Evolutionary conservation across 2,888 invertebrate genomes (phyloP), one percentile per base, ranked within the genome.

Genomic region (Colostygia pectinataria): DNA sequence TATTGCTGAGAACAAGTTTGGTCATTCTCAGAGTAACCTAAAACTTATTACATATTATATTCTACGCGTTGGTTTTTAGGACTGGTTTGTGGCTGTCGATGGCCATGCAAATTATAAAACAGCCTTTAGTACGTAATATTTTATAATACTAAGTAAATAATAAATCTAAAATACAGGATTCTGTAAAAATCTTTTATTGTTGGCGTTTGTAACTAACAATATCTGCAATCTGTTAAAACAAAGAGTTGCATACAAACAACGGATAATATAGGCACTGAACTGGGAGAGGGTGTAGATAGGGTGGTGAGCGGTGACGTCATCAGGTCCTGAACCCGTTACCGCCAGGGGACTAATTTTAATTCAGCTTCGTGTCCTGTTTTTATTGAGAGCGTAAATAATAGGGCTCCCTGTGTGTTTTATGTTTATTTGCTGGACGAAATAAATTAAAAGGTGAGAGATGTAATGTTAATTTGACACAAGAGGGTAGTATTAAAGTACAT

Each of bases 301-400:
- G 38, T 10, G 10, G 38, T 32, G 13, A 3, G 25, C n/a, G n/a
- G n/a, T 49, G 49, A 53, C 53, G 53, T 53, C 53, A 53, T 39
- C 38, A 25, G 36, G 33, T 34, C 31, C 32, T 39, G 46, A 50
- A 46, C 53, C 46, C 42, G 45, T 39, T 50, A 54, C 38, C 50
- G 36, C 24, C 49, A 18, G 29, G 46, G 44, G 52, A 52, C 52
- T 52, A 52, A 52, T 52, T 46, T 47, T 52, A 52, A 52, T 52
- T 46, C 51, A 24, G 51, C 45, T 41, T 33, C 25, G 33, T 38
- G 46, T 52, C 46, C 46, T 38, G 42, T 52, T 52, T 51, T 46
- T 46, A 52, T 46, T 46, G 37, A 33, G 28, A 46, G 29, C 33
- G 52, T 51, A 45, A 47, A 37, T 33, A 25, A 51, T 45, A 31